These are phyloP conservation scores for Steinernema scapterisci DNA, from an alignment of 2,888 invertebrate species.

Conservation along the genomic window DNA sequence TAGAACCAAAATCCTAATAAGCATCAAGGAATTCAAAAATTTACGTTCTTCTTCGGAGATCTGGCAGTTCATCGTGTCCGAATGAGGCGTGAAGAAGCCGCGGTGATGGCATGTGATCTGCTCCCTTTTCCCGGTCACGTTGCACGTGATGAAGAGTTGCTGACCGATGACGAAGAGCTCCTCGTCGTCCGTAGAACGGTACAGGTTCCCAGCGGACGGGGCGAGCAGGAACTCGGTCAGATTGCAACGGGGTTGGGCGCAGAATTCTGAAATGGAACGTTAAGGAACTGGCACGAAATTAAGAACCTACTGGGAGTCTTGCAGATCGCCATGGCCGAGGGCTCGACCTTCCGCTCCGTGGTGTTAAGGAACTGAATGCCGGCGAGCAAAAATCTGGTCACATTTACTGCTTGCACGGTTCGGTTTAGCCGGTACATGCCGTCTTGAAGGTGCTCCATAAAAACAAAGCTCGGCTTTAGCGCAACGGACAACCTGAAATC, in stretches of 20 bases:
- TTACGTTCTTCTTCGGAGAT: background rate
- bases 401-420: background rate
- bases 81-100: constrained; percentile 10
- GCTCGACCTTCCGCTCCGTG: background rate
- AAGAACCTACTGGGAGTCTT: background rate
- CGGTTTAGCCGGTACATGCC: background rate
- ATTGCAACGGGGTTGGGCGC: background rate
- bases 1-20: background rate
- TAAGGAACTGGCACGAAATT: background rate
- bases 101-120: background rate
- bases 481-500: background rate
- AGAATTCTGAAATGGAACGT: background rate
- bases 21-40: background rate
- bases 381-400: background rate
- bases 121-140: background rate
- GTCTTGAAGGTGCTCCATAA: background rate
- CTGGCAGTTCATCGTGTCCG: background rate
- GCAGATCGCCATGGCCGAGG: background rate
- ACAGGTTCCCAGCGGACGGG: background rate
- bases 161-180: background rate
- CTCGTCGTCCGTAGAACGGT: background rate
- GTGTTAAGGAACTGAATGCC: background rate
- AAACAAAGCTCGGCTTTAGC: background rate
- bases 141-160: background rate
- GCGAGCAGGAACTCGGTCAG: background rate